These are phyloP conservation scores for Greenwoodochromis staneri DNA, from an alignment of 2,113 vertebrate species.

Conservation along the genomic window DNA sequence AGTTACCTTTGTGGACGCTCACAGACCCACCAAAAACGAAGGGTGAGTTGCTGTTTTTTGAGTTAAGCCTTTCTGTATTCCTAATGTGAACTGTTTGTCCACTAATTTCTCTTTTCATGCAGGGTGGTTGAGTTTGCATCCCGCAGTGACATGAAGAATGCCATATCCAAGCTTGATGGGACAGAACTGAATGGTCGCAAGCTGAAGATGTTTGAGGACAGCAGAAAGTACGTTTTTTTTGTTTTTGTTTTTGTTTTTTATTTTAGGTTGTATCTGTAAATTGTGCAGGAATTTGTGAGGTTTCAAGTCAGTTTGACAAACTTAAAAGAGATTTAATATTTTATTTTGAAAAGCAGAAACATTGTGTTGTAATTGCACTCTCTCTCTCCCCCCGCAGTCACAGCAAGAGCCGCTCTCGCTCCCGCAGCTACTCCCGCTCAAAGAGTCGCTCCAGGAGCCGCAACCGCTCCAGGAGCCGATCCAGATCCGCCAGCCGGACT, in stretches of 20 bases:
- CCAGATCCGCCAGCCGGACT: constrained; percentile 67
- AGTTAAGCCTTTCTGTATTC: rapidly evolving
- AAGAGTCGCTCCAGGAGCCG: constrained; percentile 66
- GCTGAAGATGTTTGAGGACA: constrained; percentile 85
- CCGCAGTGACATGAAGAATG: constrained; percentile 89
- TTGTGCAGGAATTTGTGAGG: neutral
- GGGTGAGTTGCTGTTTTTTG: constrained; percentile 62
- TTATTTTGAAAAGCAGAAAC: neutral
- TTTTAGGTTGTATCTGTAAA: neutral
- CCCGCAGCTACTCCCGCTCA: constrained; percentile 72
- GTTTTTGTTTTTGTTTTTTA: too few relatives aligned
- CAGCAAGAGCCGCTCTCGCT: constrained; percentile 70
- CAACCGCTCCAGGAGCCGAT: constrained; percentile 64
- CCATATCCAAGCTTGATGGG: constrained; percentile 85
- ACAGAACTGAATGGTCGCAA: constrained; percentile 88
- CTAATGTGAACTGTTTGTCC: neutral
- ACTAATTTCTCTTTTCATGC: neutral
- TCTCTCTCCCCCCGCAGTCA: neutral
- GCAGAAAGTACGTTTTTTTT: constrained; percentile 69
- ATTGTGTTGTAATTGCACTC: neutral
- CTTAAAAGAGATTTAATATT: neutral
- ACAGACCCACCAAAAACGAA: constrained; percentile 89
- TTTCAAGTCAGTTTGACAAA: neutral
- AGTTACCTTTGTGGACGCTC: constrained; percentile 91
- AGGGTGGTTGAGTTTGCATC: constrained; percentile 92